phyloP scores from a whole-genome alignment of 2,888 invertebrate species.

The Scotopteryx bipunctaria region DNA sequence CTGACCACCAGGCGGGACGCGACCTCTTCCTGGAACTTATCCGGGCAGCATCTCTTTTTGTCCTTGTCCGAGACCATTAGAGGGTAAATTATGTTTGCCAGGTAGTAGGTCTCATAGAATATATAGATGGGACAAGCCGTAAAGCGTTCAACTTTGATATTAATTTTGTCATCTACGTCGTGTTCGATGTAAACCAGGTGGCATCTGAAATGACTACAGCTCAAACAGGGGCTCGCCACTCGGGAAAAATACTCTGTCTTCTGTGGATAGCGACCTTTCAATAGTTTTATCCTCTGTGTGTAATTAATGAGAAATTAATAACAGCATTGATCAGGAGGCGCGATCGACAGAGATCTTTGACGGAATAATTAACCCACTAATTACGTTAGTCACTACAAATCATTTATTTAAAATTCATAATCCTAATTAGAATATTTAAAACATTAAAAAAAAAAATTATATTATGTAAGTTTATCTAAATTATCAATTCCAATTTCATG shows the following conservation, averaged over 20 bases:
- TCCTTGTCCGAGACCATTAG: conserved; percentile 2
- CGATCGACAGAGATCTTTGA: not conserved
- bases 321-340: not conserved
- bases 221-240: not conserved
- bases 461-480: conserved; percentile 42
- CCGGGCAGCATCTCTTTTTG: conserved; percentile 3
- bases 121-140: not conserved
- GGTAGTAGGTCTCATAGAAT: conserved; percentile 1
- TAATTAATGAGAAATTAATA: not conserved
- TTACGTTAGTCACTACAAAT: conserved; percentile 10
- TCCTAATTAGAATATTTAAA: conserved; percentile 29
- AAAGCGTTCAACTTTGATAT: not conserved
- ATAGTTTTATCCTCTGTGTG: not conserved
- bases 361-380: conserved; percentile 4
- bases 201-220: conserved; percentile 1
- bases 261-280: not conserved
- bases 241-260: not conserved
- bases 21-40: not conserved
- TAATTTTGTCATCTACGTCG: not conserved
- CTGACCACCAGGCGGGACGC: not conserved
- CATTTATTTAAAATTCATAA: conserved; percentile 9
- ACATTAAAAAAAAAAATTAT: conserved; percentile 30
- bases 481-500: conserved; percentile 51
- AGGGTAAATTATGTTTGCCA: conserved; percentile 1
- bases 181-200: not conserved